Percentiles rank a stretch among this genome's conserved stretches.
phyloP scores from a whole-genome alignment of 2,113 vertebrate genomes.

The Megalops atlanticus region DNA sequence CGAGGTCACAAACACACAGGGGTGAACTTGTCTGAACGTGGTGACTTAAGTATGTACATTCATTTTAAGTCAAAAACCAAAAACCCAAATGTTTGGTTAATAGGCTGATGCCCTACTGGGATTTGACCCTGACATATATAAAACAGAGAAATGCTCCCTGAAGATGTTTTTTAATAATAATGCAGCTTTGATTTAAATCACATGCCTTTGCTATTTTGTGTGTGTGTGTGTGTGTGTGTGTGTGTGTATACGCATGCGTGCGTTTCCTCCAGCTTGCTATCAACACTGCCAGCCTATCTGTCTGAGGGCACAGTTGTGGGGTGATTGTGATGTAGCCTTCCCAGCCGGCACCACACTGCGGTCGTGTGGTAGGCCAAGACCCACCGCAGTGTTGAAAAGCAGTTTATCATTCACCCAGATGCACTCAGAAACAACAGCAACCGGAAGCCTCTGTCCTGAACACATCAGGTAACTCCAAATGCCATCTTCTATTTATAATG shows the following conservation, averaged over 20 bases:
- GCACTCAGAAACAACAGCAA: slow-evolving; percentile 14
- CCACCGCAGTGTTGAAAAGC: slow-evolving; percentile 5
- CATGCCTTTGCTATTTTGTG: background rate
- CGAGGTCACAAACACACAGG: background rate
- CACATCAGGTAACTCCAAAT: slow-evolving; percentile 43
- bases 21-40: too few species aligned
- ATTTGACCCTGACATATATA: background rate
- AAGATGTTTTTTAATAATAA: background rate
- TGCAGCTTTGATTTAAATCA: slow-evolving; percentile 1
- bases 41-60: too few species aligned
- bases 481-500: slow-evolving; percentile 44
- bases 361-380: background rate
- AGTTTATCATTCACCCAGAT: slow-evolving; percentile 13
- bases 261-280: background rate
- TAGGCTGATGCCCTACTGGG: background rate
- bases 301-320: background rate
- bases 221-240: background rate
- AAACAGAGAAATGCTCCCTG: background rate
- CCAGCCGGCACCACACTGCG: background rate
- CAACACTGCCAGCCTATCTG: background rate
- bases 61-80: too few species aligned
- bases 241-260: background rate
- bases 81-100: too few species aligned
- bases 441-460: slow-evolving; percentile 33
- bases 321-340: background rate